Base-by-base conservation (phyloP, 2,888 invertebrate species). In the Pediacus dermestoides region DNA sequence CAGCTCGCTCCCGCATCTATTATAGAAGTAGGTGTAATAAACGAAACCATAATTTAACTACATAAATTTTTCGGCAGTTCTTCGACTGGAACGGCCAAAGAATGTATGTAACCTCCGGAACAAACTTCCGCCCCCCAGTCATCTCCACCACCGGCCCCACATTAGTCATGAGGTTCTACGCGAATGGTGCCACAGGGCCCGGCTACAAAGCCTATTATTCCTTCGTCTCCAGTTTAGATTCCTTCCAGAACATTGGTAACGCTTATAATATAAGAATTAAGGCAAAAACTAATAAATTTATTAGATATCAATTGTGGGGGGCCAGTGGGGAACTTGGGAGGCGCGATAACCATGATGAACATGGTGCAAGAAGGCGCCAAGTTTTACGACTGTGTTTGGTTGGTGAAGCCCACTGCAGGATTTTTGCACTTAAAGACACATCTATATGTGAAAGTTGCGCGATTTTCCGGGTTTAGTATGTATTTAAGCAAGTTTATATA, bases 321-420 rank as follows among this genome's bases (percentile, higher is more conserved):
- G 30, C 75, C 77, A 63, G 82, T 84, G 1, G 78, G 79, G 43
- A 80, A 82, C 52, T 71, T 80, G 8, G 84, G 84, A 2, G 84
- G 84, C 1, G 78, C 80, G 8, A 84, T 85, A 33, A 83, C 82
- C 1, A 84, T 85, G 84, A 80, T 82, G 78, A 77, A 83, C 53
- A 83, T 84, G 82, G 74, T 78, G 8, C 30, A 46, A 13, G 73
- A 74, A 27, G 75, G 76, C 40, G 70, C 74, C 1, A 74, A 77
- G 32, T 71, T 74, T 2, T 85, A 77, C 54, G 83, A 84, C 58
- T 85, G 84, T 55, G 75, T 83, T 35, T 85, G 84, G 84, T 71
- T 85, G 15, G 78, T 85, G 8, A 76, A 78, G 52, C 82, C 82
- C 38, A 75, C 78, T 1, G 76, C 75, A 42, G 78, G 74, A 49